These are phyloP conservation scores for Diloba caeruleocephala DNA, from an alignment of 2,888 invertebrate genomes.

Conservation along the genomic window DNA sequence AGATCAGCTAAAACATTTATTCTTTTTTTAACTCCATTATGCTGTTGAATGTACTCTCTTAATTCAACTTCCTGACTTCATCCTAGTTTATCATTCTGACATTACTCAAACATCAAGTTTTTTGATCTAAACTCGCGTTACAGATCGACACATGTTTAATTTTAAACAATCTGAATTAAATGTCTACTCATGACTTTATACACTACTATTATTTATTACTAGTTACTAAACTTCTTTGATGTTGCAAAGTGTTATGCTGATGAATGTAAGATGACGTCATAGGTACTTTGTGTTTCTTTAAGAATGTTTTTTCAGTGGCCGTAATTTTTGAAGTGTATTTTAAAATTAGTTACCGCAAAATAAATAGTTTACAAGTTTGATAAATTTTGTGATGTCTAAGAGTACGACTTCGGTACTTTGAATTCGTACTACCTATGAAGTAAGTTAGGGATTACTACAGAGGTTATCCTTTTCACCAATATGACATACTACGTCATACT, in stretches of 20 bases:
- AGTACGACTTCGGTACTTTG: too few relatives aligned
- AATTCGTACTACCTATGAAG: too few relatives aligned
- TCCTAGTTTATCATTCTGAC: conserved; percentile 13
- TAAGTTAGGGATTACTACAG: too few relatives aligned
- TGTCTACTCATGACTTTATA: conserved; percentile 48
- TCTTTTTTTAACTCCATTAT: background rate
- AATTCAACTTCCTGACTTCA: background rate
- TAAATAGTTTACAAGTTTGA: too few relatives aligned
- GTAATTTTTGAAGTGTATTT: background rate
- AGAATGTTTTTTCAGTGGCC: too few relatives aligned
- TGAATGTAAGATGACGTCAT: conserved; percentile 21
- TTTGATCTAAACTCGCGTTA: conserved; percentile 41
- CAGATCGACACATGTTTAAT: conserved; percentile 41
- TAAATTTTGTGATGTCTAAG: too few relatives aligned
- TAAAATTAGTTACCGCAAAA: too few relatives aligned
- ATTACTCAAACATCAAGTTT: conserved; percentile 36
- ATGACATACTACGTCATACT: too few relatives aligned
- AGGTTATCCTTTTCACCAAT: too few relatives aligned
- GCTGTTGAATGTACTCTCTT: background rate
- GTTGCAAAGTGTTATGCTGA: conserved; percentile 41
- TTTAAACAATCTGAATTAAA: conserved; percentile 52
- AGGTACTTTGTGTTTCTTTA: conserved; percentile 12
- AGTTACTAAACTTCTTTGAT: conserved; percentile 51
- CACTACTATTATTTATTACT: conserved; percentile 49
- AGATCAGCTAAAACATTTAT: background rate